Evolutionary conservation across 2,888 invertebrate species (phyloP).

Genomic region (Tuberolachnus salignus): DNA sequence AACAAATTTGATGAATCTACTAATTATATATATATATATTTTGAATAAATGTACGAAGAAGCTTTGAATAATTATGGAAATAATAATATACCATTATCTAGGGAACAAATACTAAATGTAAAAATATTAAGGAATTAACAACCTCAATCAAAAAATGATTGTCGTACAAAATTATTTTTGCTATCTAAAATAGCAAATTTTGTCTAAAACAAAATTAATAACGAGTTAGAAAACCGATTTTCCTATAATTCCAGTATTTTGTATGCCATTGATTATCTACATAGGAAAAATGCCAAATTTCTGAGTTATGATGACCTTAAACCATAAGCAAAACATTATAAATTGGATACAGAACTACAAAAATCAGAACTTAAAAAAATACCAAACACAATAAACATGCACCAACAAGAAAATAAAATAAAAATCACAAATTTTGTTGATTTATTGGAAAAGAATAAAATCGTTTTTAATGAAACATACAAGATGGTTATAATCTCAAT

Average conservation of each 20-base stretch:
- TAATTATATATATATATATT: conserved; percentile 2
- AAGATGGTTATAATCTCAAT: too few relatives aligned
- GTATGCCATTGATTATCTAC: conserved; percentile 15
- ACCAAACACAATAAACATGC: conserved; percentile 10
- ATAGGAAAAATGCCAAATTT: conserved; percentile 23
- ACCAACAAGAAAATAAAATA: conserved; percentile 35
- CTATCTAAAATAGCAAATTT: too few relatives aligned
- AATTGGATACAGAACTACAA: not conserved
- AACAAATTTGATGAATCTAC: conserved; percentile 2
- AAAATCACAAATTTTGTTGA: conserved; percentile 23
- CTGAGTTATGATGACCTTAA: conserved; percentile 2
- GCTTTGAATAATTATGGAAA: conserved; percentile 26
- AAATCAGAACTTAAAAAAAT: conserved; percentile 33
- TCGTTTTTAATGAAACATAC: too few relatives aligned
- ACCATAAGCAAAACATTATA: too few relatives aligned
- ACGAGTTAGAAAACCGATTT: conserved; percentile 30
- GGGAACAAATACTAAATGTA: conserved; percentile 1
- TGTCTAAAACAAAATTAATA: conserved; percentile 31
- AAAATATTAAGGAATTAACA: conserved; percentile 14
- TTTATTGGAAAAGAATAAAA: conserved; percentile 35
- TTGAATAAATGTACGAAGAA: conserved; percentile 30
- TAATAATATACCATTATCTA: conserved; percentile 18
- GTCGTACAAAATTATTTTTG: too few relatives aligned
- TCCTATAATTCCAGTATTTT: conserved; percentile 15
- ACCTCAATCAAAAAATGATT: conserved; percentile 13